Conservation (phyloP, 2,113 vertebrate genomes). For the Otus sunia region DNA sequence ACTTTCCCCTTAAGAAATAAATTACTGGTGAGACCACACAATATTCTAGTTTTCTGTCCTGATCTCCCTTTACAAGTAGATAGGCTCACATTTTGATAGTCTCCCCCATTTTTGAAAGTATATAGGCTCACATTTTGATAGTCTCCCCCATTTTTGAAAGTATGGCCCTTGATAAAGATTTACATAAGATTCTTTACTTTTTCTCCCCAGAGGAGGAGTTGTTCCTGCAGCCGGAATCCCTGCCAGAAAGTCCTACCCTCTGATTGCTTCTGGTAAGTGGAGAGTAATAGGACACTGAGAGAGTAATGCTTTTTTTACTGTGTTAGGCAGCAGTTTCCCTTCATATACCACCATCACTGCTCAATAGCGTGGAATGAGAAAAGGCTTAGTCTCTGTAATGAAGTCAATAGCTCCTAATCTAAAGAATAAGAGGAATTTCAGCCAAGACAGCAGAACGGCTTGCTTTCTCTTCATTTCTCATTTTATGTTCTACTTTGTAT, state of each 20-base stretch:
- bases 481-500: background rate
- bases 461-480: background rate
- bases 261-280: background rate
- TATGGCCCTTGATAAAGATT: background rate
- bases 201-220: background rate
- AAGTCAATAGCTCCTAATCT: background rate
- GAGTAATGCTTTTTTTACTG: background rate
- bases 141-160: background rate
- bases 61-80: constrained; percentile 3
- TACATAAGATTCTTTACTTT: background rate
- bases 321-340: background rate
- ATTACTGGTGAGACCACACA: constrained; percentile 3
- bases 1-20: background rate
- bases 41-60: background rate
- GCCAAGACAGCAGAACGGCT: background rate
- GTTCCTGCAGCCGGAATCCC: background rate
- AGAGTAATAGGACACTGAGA: background rate
- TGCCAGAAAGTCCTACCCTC: background rate
- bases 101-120: background rate
- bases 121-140: constrained; percentile 11
- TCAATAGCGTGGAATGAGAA: background rate
- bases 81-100: background rate
- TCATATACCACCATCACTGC: background rate
- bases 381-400: background rate
- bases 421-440: constrained; percentile 7